Evolutionary conservation across 2,113 vertebrate genomes (phyloP).

Genomic region (Pipa parva): DNA sequence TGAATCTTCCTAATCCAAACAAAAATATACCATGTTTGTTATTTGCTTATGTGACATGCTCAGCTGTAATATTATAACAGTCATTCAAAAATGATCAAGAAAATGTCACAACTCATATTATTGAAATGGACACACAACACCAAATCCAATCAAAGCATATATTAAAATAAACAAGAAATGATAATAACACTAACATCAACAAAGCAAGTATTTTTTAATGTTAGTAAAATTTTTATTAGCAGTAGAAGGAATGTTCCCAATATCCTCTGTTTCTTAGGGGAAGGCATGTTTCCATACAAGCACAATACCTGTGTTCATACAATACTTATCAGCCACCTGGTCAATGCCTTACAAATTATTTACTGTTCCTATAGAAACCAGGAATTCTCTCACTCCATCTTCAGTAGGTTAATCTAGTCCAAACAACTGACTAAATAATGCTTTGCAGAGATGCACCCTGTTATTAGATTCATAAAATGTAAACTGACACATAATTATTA

Average conservation of each 20-base stretch:
- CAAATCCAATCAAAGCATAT: too few species aligned
- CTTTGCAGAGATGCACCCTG: too few species aligned
- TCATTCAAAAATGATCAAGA: too few species aligned
- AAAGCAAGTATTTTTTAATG: neutral
- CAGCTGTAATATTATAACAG: too few species aligned
- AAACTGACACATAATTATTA: too few species aligned
- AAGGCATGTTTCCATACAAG: neutral
- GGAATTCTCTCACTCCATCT: neutral
- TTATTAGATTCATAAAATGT: too few species aligned
- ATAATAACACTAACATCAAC: neutral
- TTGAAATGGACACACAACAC: neutral
- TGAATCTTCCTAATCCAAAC: too few species aligned
- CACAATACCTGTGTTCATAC: slow-evolving; percentile 6
- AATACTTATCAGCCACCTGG: slow-evolving; percentile 9
- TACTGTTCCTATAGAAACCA: slow-evolving; percentile 7
- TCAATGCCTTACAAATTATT: slow-evolving; percentile 18
- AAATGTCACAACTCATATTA: too few species aligned
- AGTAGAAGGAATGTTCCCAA: neutral
- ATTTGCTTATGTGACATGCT: too few species aligned
- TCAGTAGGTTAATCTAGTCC: neutral
- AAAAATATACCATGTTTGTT: too few species aligned
- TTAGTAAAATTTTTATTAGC: neutral
- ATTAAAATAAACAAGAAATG: too few species aligned
- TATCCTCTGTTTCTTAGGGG: neutral
- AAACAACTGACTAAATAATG: too few species aligned